These are phyloP conservation scores for Ferdinandea cuprea DNA, from an alignment of 2,888 invertebrate species.

Conservation along the genomic window DNA sequence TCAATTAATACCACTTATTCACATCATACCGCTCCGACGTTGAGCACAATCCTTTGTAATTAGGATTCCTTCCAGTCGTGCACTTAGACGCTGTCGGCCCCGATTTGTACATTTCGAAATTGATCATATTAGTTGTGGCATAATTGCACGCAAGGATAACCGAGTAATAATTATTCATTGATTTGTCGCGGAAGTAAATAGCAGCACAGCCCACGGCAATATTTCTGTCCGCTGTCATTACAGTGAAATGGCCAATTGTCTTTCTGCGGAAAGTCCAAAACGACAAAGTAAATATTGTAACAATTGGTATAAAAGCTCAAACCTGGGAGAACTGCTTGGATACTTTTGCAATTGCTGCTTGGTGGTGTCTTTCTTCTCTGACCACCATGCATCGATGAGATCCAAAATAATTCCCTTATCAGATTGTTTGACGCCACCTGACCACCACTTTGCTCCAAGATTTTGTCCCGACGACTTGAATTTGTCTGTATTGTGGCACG, in stretches of 20 bases:
- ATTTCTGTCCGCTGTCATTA: slow-evolving; percentile 78
- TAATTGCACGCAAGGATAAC: slow-evolving; percentile 79
- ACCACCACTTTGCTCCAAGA: slow-evolving; percentile 76
- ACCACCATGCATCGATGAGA: slow-evolving; percentile 36
- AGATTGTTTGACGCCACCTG: neutral
- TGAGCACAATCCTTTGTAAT: slow-evolving; percentile 65
- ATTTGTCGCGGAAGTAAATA: slow-evolving; percentile 66
- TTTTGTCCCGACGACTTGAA: slow-evolving; percentile 79
- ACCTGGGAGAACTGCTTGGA: slow-evolving; percentile 54
- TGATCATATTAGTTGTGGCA: slow-evolving; percentile 77
- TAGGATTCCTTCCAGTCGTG: slow-evolving; percentile 76
- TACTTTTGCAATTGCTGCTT: slow-evolving; percentile 75
- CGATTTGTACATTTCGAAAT: slow-evolving; percentile 61
- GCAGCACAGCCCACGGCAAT: slow-evolving; percentile 78
- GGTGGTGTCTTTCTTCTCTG: slow-evolving; percentile 17
- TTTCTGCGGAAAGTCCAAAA: slow-evolving; percentile 11
- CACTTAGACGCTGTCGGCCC: slow-evolving; percentile 76
- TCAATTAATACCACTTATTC: neutral
- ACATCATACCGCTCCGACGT: neutral
- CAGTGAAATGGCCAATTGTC: slow-evolving; percentile 79
- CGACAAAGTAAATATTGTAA: neutral
- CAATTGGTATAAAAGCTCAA: too few species aligned
- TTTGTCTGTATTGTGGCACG: slow-evolving; percentile 77
- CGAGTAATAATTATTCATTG: slow-evolving; percentile 64
- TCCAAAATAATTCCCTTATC: neutral